Evolutionary conservation across 2,113 vertebrate species (phyloP).

Genomic region (Trichomycterus rosablanca): DNA sequence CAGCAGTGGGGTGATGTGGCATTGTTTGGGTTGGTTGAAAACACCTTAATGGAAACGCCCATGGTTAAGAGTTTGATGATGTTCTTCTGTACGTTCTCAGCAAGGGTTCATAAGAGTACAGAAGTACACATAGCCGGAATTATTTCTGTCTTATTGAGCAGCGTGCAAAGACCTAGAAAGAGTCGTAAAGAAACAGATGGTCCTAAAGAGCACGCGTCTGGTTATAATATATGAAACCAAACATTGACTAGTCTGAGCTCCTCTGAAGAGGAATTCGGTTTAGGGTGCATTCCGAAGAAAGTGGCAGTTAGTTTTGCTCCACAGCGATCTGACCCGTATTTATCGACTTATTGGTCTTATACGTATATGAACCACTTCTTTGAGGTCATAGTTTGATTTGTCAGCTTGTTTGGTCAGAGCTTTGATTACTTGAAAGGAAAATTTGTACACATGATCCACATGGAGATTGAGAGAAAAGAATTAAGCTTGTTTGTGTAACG

Average conservation of each 20-base stretch:
- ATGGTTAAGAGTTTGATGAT: too few relatives aligned
- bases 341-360: too few relatives aligned
- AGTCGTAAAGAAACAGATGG: constrained; percentile 35
- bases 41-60: too few relatives aligned
- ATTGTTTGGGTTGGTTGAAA: too few relatives aligned
- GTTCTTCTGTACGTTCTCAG: too few relatives aligned
- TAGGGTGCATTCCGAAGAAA: constrained; percentile 38
- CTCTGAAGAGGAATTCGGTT: constrained; percentile 45
- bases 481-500: constrained; percentile 49
- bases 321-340: too few relatives aligned
- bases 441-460: constrained; percentile 51
- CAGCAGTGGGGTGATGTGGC: too few relatives aligned
- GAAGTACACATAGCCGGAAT: too few relatives aligned
- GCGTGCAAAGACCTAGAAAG: constrained; percentile 4
- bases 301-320: constrained; percentile 45
- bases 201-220: constrained; percentile 22
- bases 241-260: neutral
- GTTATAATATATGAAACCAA: constrained; percentile 25
- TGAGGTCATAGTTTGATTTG: constrained; percentile 47
- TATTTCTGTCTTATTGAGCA: constrained; percentile 21
- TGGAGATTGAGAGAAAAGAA: constrained; percentile 36
- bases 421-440: too few relatives aligned
- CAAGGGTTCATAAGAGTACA: too few relatives aligned
- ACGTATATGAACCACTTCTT: constrained; percentile 45
- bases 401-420: constrained; percentile 8